phyloP scores from a whole-genome alignment of 2,113 vertebrate species.

The Bambusicola thoracicus region DNA sequence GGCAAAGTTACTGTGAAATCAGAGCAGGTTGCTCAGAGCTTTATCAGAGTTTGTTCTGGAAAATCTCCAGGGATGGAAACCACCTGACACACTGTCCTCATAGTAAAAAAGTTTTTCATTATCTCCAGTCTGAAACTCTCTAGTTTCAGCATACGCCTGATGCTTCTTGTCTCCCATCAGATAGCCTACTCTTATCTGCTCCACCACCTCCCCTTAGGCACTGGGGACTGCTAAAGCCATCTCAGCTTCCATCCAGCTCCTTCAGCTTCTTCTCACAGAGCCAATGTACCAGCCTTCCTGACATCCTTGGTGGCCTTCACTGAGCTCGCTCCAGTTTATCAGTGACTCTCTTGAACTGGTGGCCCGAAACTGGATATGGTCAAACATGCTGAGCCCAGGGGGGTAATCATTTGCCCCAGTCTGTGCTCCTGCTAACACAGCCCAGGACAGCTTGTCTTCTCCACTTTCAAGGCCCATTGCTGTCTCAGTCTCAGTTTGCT shows the following conservation, averaged over 20 bases:
- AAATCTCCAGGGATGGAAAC: neutral
- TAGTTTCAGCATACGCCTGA: neutral
- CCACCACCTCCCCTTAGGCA: accelerated
- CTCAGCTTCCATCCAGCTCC: neutral
- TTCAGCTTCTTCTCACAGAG: neutral
- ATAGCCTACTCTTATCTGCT: neutral
- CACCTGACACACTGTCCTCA: neutral
- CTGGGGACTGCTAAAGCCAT: neutral
- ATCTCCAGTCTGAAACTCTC: neutral
- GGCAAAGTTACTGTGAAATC: neutral
- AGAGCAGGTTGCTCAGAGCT: neutral
- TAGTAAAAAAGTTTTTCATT: neutral
- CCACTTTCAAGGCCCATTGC: neutral
- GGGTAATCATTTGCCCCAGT: neutral
- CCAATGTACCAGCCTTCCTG: accelerated
- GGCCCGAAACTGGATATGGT: accelerated
- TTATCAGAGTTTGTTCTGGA: neutral
- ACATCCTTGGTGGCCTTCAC: neutral
- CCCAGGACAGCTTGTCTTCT: neutral
- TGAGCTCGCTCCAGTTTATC: neutral
- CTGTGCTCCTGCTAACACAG: neutral
- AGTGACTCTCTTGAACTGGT: neutral
- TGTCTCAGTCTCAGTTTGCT: neutral
- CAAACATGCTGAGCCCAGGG: neutral
- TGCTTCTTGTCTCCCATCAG: neutral